Base-by-base conservation (phyloP, 2,797 vertebrate species). In the Acanthurus tractus region DNA sequence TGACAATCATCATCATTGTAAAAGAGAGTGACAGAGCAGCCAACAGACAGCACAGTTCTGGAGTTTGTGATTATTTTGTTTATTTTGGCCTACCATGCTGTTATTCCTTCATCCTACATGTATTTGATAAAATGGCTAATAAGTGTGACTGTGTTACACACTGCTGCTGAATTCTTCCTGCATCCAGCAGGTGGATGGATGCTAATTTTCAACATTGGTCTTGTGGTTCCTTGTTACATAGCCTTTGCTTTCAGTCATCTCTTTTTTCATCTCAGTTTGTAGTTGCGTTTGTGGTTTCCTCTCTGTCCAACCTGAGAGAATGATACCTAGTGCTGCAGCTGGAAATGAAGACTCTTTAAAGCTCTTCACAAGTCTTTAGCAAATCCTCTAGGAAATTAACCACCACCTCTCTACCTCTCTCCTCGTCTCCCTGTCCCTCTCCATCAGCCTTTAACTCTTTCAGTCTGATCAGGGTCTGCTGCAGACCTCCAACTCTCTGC, bases 311-410 rank as follows among this genome's bases (percentile, higher is more conserved):
- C 49, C 20, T 49, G 42, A 61, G 14, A 29, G 25, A 17, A 17
- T 50, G 1, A 18, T 17, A 18, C 36, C 45, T 13, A 48, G 22
- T 1, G 5, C n/a, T 64, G 22, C 68, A 63, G 18, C 42, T 49
- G 44, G 15, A 48, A 44, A 68, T 5, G 15, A 2, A 40, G 3
- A 20, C 53, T 48, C 84, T 53, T 78, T 17, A 50, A 88, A 88
- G 62, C 76, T 66, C 92, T 59, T 83, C 59, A 34, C 95, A 95
- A 56, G 81, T 69, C 22, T 88, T 86, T 52, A 96, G 70, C 68
- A 96, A 90, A 12, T 95, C 94, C 56, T 96, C 93, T 57, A 99
- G 89, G 52, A 96, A 98, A 50, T 23, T 46, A 34, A 95, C 17
- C 15, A 94, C 89, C 0, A 62, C 62, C 23, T 89, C 82, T 14